phyloP scores from a whole-genome alignment of 2,888 invertebrate genomes.

The Sepioteuthis lessoniana region DNA sequence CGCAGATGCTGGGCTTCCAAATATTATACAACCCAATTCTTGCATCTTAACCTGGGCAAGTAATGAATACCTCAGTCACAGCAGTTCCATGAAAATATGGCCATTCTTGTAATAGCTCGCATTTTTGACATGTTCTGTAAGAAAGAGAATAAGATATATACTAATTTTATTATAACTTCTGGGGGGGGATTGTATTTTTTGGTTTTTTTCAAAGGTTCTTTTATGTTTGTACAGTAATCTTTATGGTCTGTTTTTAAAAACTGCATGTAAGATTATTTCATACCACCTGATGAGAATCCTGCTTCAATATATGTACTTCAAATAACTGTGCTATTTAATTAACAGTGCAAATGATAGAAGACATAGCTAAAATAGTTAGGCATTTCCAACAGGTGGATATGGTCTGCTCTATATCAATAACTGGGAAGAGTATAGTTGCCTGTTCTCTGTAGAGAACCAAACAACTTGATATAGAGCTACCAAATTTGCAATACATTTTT shows the following conservation, averaged over 20 bases:
- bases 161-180: not conserved
- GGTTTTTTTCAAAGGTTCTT: not conserved
- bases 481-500: no score
- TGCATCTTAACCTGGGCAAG: not conserved
- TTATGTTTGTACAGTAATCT: not conserved
- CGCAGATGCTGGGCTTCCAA: not conserved
- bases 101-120: not conserved
- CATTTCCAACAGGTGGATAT: no score
- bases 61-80: not conserved
- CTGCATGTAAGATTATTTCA: not conserved
- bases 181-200: not conserved
- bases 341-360: no score
- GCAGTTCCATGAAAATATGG: not conserved
- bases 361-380: no score
- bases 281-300: not conserved
- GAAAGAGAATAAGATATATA: not conserved
- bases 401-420: no score
- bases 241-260: not conserved
- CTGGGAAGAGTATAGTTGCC: no score
- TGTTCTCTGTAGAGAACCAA: no score
- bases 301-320: not conserved
- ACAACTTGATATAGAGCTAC: no score
- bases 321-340: no score
- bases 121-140: not conserved
- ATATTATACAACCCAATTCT: not conserved